Base-by-base conservation (phyloP, 2,113 vertebrate genomes). In the Lycaon pictus region DNA sequence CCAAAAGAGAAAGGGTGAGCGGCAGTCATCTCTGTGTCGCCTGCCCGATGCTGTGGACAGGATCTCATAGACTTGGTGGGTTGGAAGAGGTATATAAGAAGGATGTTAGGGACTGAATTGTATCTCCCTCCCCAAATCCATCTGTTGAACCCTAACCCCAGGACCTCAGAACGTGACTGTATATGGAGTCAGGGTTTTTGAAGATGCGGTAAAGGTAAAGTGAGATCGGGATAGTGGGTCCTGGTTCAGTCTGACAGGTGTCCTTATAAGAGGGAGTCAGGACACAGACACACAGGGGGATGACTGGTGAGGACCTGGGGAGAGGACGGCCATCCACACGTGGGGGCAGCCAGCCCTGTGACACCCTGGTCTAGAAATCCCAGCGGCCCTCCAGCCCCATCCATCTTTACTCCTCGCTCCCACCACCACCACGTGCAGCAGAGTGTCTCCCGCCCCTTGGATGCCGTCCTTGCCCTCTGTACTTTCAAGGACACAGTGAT, bases 221-320 rank as follows among this genome's bases (percentile, higher is more conserved):
- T 17, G 53, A n/a, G 27, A 63, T 48, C 12, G 2, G 7, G 3
- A 11, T 9, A 27, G 60, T 16, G 7, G 6, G 90, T 13, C 63
- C 55, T 43, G 35, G 25, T 5, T 35, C 63, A 11, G 3, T 7
- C 4, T 29, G 60, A 22, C 62, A 0, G 25, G 77, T 11, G 77
- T 58, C 77, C 53, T 48, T 17, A 12, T 17, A 32, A 32, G 77
- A 67, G 51, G 62, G 23, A 2, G 2, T n/a, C 27, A 19, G 63
- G 63, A 71, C 53, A 16, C 63, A 22, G 55, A 71, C 3, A 3
- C 0, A 0, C 3, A 10, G 63, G 25, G 16, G 5, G 10, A n/a
- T 0, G 0, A 9, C 72, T 0, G 0, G 5, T 23, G 62, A n/a
- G 27, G 60, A 48, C 19, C 1, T 0, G 0, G 58, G 58, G 82